Evolutionary conservation across 2,113 vertebrate genomes (phyloP).

Genomic region (Pipra filicauda): DNA sequence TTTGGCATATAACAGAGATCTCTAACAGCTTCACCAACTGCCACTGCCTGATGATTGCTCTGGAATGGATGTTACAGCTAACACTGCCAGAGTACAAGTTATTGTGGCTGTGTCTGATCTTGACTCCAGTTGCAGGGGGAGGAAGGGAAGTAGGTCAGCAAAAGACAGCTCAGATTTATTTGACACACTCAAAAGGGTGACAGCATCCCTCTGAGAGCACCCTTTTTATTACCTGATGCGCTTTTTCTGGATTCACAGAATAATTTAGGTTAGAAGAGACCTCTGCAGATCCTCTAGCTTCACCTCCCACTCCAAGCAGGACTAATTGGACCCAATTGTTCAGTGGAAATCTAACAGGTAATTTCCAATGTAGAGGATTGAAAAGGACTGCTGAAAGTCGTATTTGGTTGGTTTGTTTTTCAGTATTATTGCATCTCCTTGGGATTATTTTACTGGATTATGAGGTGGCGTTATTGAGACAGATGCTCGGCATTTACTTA

Average conservation of each 20-base stretch:
- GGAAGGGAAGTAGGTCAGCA: background rate
- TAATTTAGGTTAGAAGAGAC: background rate
- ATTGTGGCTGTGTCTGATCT: background rate
- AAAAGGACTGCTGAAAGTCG: background rate
- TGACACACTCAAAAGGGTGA: background rate
- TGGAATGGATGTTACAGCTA: background rate
- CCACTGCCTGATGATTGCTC: background rate
- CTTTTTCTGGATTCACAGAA: background rate
- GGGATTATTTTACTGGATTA: background rate
- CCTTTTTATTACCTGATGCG: background rate
- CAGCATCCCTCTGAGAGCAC: background rate
- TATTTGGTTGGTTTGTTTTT: background rate
- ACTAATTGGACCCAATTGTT: background rate
- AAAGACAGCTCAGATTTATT: background rate
- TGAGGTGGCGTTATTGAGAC: background rate
- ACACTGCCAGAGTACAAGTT: background rate
- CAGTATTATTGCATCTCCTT: background rate
- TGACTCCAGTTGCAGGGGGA: background rate
- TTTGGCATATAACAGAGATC: background rate
- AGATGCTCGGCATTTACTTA: background rate
- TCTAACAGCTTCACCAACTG: background rate
- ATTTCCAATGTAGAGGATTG: background rate
- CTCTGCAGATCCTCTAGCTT: background rate
- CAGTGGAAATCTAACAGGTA: fast-evolving
- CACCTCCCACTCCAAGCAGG: background rate